Percentiles rank a stretch among this genome's conserved stretches.
Evolutionary conservation across 1,140 invertebrate genomes (phyloP).

Genomic region (Matsumurasca onukii): DNA sequence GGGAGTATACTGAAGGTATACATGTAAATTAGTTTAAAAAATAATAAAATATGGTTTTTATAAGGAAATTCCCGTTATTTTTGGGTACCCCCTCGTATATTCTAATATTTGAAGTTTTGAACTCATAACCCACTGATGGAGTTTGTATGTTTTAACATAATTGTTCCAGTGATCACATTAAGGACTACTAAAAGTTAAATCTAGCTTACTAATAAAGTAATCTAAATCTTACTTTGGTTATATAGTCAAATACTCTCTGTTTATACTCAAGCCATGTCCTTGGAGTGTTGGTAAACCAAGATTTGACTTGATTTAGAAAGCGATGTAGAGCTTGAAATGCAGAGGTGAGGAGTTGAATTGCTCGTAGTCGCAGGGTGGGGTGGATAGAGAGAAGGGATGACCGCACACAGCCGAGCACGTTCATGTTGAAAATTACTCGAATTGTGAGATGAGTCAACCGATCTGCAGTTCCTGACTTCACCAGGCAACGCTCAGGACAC

Average conservation of each 20-base stretch:
- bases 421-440: constrained; percentile 8
- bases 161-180: too few species aligned
- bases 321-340: background rate
- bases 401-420: background rate
- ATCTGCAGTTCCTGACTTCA: background rate
- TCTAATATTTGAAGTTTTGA: too few species aligned
- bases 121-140: too few species aligned
- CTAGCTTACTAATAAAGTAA: background rate
- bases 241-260: constrained; percentile 8
- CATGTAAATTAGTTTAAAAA: too few species aligned
- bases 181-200: background rate
- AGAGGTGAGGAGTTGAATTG: background rate
- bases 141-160: too few species aligned
- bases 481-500: background rate
- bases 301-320: background rate
- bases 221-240: background rate
- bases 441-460: constrained; percentile 8
- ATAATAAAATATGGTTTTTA: too few species aligned
- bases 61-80: too few species aligned
- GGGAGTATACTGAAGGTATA: too few species aligned
- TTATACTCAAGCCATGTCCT: background rate
- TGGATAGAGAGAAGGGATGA: background rate
- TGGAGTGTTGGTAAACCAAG: background rate
- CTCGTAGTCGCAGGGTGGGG: background rate
- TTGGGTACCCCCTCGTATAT: too few species aligned